Conservation (phyloP, 2,113 vertebrate species). For the Tragulus kanchil region DNA sequence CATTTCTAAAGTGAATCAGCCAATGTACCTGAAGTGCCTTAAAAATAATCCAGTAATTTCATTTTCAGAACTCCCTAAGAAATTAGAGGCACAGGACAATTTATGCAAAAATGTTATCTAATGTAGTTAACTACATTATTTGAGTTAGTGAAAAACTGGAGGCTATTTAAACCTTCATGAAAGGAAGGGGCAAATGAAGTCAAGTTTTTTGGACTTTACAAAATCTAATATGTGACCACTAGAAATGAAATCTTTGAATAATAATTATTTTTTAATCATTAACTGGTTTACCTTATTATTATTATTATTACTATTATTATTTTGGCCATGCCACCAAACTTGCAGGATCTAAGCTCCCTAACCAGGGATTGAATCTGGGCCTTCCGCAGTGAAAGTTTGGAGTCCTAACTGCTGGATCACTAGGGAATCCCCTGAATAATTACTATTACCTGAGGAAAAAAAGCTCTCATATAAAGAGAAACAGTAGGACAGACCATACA, state of each 20-base stretch:
- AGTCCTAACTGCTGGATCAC: neutral
- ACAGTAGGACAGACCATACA: neutral
- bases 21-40: neutral
- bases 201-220: neutral
- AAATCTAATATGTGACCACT: neutral
- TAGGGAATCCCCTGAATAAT: neutral
- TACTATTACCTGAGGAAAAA: slow-evolving; percentile 7
- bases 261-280: neutral
- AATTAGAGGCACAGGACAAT: neutral
- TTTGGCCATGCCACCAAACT: neutral
- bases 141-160: slow-evolving; percentile 28
- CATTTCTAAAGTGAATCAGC: neutral
- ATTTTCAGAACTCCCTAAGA: neutral
- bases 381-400: neutral
- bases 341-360: neutral
- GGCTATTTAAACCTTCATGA: neutral
- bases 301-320: neutral
- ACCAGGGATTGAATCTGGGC: neutral
- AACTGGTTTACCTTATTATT: neutral
- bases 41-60: slow-evolving; percentile 31
- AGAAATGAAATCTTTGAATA: slow-evolving; percentile 36
- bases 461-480: slow-evolving; percentile 21
- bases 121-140: neutral
- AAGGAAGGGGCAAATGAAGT: neutral
- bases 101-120: neutral